Evolutionary conservation across 2,113 vertebrate genomes (phyloP).

Genomic region (Pholis gunnellus): DNA sequence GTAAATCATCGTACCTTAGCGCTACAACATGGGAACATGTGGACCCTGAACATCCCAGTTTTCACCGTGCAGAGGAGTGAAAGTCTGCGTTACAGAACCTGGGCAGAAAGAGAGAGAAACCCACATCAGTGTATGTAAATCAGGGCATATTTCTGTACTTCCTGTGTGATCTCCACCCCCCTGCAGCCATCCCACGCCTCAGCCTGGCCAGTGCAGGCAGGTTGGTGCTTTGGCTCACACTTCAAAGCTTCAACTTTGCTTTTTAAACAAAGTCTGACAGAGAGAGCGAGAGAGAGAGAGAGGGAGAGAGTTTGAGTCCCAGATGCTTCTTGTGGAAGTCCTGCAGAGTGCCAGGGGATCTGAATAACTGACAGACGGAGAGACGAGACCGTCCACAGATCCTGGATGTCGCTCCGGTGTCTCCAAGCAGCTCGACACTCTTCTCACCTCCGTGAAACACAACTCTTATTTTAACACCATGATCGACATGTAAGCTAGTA

Average conservation of each 20-base stretch:
- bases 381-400: not conserved
- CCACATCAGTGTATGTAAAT: constrained; percentile 20
- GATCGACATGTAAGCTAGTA: constrained; percentile 1
- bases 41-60: constrained; percentile 26
- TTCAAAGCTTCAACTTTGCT: constrained; percentile 59
- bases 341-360: constrained; percentile 21
- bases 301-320: constrained; percentile 35
- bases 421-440: constrained; percentile 1
- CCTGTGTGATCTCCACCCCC: constrained; percentile 12
- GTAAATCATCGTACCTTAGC: constrained; percentile 38
- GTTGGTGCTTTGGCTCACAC: constrained; percentile 41
- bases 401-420: not conserved
- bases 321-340: constrained; percentile 54
- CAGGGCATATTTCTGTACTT: constrained; percentile 38
- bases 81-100: not conserved
- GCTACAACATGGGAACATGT: constrained; percentile 18
- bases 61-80: not conserved
- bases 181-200: constrained; percentile 13
- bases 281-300: constrained; percentile 27
- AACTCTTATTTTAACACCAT: not conserved
- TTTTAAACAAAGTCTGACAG: constrained; percentile 43
- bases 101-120: not conserved
- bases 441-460: constrained; percentile 16
- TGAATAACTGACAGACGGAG: constrained; percentile 14
- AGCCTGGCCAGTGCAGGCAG: constrained; percentile 20